These are phyloP conservation scores for Actinostola sp. DNA, from an alignment of 92 coral and sea anemone genomes.

Conservation along the genomic window DNA sequence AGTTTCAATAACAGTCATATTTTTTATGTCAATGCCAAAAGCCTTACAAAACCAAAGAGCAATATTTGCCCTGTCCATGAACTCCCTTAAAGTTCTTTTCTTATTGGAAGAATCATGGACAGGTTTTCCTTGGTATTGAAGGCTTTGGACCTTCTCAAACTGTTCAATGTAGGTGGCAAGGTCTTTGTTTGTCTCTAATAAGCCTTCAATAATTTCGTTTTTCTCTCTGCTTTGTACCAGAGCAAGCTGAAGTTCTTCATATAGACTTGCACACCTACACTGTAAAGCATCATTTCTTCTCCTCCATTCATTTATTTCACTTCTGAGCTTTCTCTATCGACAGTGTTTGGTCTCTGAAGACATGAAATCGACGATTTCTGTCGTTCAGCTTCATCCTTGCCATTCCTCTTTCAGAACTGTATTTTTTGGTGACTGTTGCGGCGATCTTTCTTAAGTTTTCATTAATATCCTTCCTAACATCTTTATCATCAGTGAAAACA, in stretches of 20 bases:
- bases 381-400: not conserved
- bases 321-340: not conserved
- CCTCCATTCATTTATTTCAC: not conserved
- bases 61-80: constrained; percentile 33
- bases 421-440: not conserved
- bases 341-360: not conserved
- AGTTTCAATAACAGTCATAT: not conserved
- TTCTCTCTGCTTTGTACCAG: no score
- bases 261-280: no score
- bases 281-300: no score
- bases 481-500: constrained; percentile 44
- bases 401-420: not conserved
- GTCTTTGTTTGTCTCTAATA: constrained; percentile 36
- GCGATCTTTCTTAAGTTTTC: not conserved
- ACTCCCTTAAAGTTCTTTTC: constrained; percentile 35
- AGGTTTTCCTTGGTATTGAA: constrained; percentile 29
- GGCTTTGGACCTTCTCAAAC: constrained; percentile 25
- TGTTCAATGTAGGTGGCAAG: constrained; percentile 19
- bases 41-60: constrained; percentile 49
- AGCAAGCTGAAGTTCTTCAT: no score
- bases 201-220: constrained; percentile 27
- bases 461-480: not conserved
- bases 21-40: constrained; percentile 42
- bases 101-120: constrained; percentile 36
- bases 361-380: not conserved